These are phyloP conservation scores for Gulo gulo DNA, from an alignment of 2,113 vertebrate genomes.

Conservation along the genomic window DNA sequence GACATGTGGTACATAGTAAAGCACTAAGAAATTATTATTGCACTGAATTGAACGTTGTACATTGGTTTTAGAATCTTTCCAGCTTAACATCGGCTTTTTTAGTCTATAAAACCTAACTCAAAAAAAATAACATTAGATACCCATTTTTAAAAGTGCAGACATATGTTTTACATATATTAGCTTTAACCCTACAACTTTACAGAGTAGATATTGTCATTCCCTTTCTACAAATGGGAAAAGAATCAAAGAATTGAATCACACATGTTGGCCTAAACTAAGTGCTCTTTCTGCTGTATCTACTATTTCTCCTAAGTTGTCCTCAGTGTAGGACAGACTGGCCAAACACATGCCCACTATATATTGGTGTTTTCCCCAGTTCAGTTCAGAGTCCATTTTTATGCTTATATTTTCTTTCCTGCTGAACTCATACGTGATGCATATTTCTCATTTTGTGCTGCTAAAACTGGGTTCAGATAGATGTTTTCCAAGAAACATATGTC, in stretches of 20 bases:
- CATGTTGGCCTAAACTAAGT: background rate
- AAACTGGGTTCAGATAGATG: background rate
- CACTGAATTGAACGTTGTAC: background rate
- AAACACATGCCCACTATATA: fast-evolving
- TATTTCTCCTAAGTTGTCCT: background rate
- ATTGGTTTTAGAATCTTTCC: background rate
- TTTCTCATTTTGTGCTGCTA: background rate
- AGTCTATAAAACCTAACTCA: background rate
- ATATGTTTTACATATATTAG: background rate
- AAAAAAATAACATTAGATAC: background rate
- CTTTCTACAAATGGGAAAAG: background rate
- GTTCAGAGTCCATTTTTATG: background rate
- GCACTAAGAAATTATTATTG: background rate
- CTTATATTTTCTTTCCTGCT: background rate
- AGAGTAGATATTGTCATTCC: background rate
- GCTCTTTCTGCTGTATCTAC: fast-evolving
- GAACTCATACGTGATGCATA: background rate
- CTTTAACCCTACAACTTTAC: background rate
- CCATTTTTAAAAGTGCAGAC: background rate
- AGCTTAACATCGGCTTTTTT: background rate
- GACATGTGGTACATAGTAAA: background rate
- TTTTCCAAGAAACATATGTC: background rate
- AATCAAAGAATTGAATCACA: background rate
- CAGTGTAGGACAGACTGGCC: fast-evolving
- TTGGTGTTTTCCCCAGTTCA: background rate